Evolutionary conservation across 2,888 invertebrate species (phyloP).

Genomic region (Conomelus anceps): DNA sequence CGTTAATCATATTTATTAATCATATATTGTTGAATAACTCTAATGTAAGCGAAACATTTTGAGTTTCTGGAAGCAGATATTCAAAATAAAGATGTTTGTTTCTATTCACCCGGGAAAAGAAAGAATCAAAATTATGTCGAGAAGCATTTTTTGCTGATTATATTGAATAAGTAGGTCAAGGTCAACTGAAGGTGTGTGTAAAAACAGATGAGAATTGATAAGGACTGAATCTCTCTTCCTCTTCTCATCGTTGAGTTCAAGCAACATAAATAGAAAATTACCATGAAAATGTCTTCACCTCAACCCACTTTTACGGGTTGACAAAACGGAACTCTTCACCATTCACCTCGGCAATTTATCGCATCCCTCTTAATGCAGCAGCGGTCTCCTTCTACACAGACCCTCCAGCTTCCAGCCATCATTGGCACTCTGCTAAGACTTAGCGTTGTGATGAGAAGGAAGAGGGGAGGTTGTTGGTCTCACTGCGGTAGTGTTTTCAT

Average conservation of each 20-base stretch:
- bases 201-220: background rate
- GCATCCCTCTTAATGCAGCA: background rate
- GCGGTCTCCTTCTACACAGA: background rate
- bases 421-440: background rate
- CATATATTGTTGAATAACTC: too few relatives aligned
- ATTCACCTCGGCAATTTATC: background rate
- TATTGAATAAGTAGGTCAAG: background rate
- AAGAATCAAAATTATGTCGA: too few relatives aligned
- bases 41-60: too few relatives aligned
- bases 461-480: background rate
- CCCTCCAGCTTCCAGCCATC: background rate
- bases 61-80: too few relatives aligned
- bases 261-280: background rate
- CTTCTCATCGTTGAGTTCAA: background rate
- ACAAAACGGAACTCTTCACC: background rate
- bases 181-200: background rate
- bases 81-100: too few relatives aligned
- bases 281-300: background rate
- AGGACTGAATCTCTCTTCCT: background rate
- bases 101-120: too few relatives aligned
- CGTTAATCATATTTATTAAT: too few relatives aligned
- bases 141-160: too few relatives aligned
- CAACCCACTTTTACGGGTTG: background rate
- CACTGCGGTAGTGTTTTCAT: background rate
- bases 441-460: background rate